Percentiles rank a stretch among this genome's conserved stretches.
These are phyloP conservation scores for Aplodontia rufa DNA, from an alignment of 2,113 vertebrate genomes.

Conservation along the genomic window DNA sequence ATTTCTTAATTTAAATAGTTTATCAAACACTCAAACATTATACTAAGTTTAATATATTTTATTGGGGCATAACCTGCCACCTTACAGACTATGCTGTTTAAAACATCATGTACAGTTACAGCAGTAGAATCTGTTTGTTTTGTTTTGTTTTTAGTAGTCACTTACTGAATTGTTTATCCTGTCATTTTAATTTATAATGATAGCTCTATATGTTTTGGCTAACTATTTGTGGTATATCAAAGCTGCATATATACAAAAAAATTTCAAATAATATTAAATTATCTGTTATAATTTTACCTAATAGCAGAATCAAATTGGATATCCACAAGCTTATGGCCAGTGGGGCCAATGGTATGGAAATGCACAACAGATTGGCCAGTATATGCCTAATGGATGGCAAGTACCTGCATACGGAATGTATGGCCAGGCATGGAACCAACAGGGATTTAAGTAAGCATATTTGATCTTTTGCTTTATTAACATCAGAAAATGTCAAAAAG, in stretches of 20 bases:
- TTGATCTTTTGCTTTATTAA: slow-evolving; percentile 67
- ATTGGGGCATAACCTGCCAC: neutral
- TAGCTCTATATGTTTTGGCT: slow-evolving; percentile 41
- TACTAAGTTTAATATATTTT: slow-evolving; percentile 39
- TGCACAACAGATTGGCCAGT: slow-evolving; percentile 95
- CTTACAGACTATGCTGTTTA: slow-evolving; percentile 35
- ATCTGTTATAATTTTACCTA: slow-evolving; percentile 34
- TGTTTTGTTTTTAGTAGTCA: neutral
- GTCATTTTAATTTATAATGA: slow-evolving; percentile 52
- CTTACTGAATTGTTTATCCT: slow-evolving; percentile 6
- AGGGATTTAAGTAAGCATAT: slow-evolving; percentile 95
- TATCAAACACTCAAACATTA: slow-evolving; percentile 18
- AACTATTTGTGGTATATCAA: slow-evolving; percentile 21
- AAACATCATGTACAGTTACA: neutral
- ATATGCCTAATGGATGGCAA: slow-evolving; percentile 97
- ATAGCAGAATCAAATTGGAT: slow-evolving; percentile 94
- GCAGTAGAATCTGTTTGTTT: neutral
- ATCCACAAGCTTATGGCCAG: slow-evolving; percentile 94
- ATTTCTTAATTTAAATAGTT: slow-evolving; percentile 20
- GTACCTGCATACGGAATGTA: slow-evolving; percentile 96
- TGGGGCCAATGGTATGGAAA: slow-evolving; percentile 98
- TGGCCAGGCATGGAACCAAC: slow-evolving; percentile 96
- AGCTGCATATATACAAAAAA: neutral
- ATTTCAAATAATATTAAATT: slow-evolving; percentile 44
- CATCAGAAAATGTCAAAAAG: slow-evolving; percentile 37